These are phyloP conservation scores for Carcina quercana DNA, from an alignment of 2,888 invertebrate genomes.

Conservation along the genomic window DNA sequence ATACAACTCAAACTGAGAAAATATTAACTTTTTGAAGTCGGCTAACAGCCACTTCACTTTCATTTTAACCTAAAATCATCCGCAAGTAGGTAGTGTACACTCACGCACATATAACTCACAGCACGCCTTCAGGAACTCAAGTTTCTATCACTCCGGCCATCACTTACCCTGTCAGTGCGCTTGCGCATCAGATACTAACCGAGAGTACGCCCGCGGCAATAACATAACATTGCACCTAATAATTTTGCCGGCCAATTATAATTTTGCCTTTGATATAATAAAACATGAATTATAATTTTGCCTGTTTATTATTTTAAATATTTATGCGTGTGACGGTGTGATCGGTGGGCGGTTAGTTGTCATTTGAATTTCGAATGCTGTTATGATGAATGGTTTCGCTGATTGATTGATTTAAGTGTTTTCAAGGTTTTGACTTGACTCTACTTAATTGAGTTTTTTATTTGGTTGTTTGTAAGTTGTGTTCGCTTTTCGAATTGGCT, in stretches of 20 bases:
- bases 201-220: conserved; percentile 34
- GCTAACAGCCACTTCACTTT: too few relatives aligned
- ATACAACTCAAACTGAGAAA: too few relatives aligned
- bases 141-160: conserved; percentile 50
- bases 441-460: conserved; percentile 2
- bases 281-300: conserved; percentile 16
- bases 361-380: conserved; percentile 14
- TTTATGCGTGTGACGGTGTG: conserved; percentile 18
- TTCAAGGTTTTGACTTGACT: conserved; percentile 3
- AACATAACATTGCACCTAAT: conserved; percentile 61
- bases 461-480: too few relatives aligned
- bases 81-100: too few relatives aligned
- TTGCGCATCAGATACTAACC: conserved; percentile 45
- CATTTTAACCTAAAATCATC: too few relatives aligned
- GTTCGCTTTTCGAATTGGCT: too few relatives aligned
- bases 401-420: conserved; percentile 26
- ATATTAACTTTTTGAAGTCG: too few relatives aligned
- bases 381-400: conserved; percentile 24
- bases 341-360: conserved; percentile 23
- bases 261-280: conserved; percentile 29
- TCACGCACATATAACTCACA: conserved; percentile 33
- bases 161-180: conserved; percentile 43
- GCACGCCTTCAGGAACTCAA: conserved; percentile 21
- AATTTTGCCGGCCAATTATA: conserved; percentile 62
- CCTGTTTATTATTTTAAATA: conserved; percentile 16